Evolutionary conservation across 1,140 invertebrate genomes (phyloP).

Genomic region (Brachystomella parvula): DNA sequence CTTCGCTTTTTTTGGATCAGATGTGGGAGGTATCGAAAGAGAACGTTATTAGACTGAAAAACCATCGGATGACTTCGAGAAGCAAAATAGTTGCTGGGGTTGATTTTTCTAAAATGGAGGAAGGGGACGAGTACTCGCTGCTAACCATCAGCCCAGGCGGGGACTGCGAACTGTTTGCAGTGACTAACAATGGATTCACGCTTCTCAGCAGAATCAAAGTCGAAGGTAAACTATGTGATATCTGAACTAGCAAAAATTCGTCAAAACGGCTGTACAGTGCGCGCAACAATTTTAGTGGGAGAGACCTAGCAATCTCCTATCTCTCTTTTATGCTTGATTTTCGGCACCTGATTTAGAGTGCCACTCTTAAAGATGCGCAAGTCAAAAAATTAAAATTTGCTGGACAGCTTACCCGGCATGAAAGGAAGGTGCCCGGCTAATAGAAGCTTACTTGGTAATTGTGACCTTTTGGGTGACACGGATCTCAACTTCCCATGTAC

Average conservation of each 20-base stretch:
- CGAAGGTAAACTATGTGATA: too few relatives aligned
- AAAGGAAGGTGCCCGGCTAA: too few relatives aligned
- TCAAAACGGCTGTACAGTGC: not conserved
- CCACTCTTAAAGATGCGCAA: too few relatives aligned
- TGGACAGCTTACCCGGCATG: too few relatives aligned
- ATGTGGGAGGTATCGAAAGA: constrained; percentile 21
- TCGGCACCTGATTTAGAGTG: too few relatives aligned
- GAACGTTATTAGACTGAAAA: constrained; percentile 12
- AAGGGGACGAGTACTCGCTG: constrained; percentile 9
- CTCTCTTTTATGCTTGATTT: too few relatives aligned
- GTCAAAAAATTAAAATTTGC: too few relatives aligned
- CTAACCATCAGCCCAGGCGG: constrained; percentile 15
- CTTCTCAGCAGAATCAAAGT: constrained; percentile 27
- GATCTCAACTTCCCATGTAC: too few relatives aligned
- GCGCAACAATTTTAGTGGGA: not conserved
- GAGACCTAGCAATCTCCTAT: too few relatives aligned
- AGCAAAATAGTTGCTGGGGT: constrained; percentile 17
- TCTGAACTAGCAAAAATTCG: too few relatives aligned
- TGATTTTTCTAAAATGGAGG: constrained; percentile 13
- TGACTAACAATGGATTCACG: constrained; percentile 2
- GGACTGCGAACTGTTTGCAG: constrained; percentile 15
- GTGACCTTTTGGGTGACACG: too few relatives aligned
- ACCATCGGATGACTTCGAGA: constrained; percentile 15
- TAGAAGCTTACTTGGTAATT: too few relatives aligned
- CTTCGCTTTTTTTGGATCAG: not conserved